phyloP scores from a whole-genome alignment of 2,888 invertebrate genomes.

The Adineta ricciae region DNA sequence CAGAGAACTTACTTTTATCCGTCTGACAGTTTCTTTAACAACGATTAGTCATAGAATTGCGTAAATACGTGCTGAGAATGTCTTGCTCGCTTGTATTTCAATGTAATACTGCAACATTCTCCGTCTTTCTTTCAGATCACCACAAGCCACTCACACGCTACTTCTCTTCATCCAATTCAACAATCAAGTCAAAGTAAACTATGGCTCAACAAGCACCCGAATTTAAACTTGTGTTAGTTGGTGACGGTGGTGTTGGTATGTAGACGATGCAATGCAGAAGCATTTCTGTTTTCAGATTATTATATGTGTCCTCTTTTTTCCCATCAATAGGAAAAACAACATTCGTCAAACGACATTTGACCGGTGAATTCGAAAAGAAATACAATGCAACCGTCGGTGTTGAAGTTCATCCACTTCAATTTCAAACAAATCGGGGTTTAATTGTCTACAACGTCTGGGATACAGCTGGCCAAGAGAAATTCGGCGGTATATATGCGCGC shows the following conservation, averaged over 20 bases:
- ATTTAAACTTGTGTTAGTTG: slow-evolving; percentile 78
- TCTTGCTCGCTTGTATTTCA: not conserved
- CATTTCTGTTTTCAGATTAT: not conserved
- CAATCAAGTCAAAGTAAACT: not conserved
- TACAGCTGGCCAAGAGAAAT: slow-evolving; percentile 97
- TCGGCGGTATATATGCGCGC: slow-evolving; percentile 59
- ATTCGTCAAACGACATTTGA: slow-evolving; percentile 96
- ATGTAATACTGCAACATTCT: not conserved
- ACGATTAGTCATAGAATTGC: not conserved
- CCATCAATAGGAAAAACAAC: slow-evolving; percentile 66
- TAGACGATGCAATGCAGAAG: too few species aligned
- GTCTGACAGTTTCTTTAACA: not conserved
- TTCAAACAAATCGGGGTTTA: slow-evolving; percentile 91
- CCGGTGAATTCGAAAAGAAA: slow-evolving; percentile 99
- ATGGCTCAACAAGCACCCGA: not conserved
- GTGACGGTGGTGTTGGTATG: slow-evolving; percentile 90
- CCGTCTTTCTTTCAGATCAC: not conserved
- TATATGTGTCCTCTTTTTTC: not conserved
- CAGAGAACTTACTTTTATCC: not conserved
- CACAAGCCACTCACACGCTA: not conserved
- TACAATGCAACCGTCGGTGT: slow-evolving; percentile 98
- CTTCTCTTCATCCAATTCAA: not conserved
- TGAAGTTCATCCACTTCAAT: slow-evolving; percentile 93
- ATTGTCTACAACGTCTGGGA: slow-evolving; percentile 99
- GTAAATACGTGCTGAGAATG: not conserved